Base-by-base conservation (phyloP, 2,888 invertebrate species). In the Merodon equestris region DNA sequence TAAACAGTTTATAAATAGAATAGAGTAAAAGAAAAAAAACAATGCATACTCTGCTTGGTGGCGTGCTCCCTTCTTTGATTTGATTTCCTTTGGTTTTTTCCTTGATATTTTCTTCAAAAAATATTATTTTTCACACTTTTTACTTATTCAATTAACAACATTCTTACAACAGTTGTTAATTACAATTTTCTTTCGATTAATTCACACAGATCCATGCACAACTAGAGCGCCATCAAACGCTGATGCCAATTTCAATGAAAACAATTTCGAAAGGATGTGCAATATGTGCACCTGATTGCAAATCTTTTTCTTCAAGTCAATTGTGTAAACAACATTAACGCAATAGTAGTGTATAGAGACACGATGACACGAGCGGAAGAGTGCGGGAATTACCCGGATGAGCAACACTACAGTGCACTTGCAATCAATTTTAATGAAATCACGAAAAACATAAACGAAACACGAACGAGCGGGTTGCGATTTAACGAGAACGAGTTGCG, bases 221-320 rank as follows among this genome's bases (percentile, higher is more conserved):
- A n/a, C n/a, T n/a, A 27, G 27, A 27, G 27, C 27, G 27, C 27
- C 27, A 4, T 4, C 27, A 27, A 27, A 2, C 27, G 27, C n/a
- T 4, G 27, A 27, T 27, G 7, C 27, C 54, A 15, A 45, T 1
- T 15, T 14, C 13, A 45, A 27, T 27, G 27, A 13, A 51, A 45
- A 60, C n/a, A 27, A 44, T 48, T 42, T 36, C 27, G 4, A 36
- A 15, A 10, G 9, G 45, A 27, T 67, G 72, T 36, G 42, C 47
- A 67, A 66, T 12, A 71, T 66, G 56, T 76, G 71, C 71, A 71
- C 60, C 60, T 50, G 66, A 72, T 77, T 77, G 66, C 72, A 57
- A 77, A 72, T 72, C 27, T 2, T 27, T 27, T 27, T 27, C 27
- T 61, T 7, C 12, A 1, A 56, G 7, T 9, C 38, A 60, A 27